Evolutionary conservation across 2,888 invertebrate genomes (phyloP).

Genomic region (Eilema depressum): DNA sequence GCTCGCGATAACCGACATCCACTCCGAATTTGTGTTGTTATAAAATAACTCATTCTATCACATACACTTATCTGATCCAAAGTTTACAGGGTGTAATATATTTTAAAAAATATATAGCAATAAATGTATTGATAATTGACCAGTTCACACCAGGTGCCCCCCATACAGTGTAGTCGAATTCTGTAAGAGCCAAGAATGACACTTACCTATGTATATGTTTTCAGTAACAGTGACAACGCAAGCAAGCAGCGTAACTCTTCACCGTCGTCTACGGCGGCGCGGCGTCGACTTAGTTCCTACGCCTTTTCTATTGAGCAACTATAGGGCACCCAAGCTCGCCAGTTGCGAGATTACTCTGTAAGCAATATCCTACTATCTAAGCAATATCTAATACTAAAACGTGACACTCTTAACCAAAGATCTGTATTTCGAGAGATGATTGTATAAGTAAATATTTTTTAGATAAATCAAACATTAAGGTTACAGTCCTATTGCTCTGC

Average conservation of each 20-base stretch:
- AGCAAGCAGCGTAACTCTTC: constrained; percentile 65
- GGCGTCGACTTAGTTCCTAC: constrained; percentile 82
- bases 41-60: too few relatives aligned
- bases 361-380: constrained; percentile 59
- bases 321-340: constrained; percentile 66
- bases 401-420: not conserved
- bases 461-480: not conserved
- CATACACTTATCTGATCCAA: too few relatives aligned
- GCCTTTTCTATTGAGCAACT: constrained; percentile 84
- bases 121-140: too few relatives aligned
- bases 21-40: too few relatives aligned
- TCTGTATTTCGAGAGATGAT: constrained; percentile 9
- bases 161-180: too few relatives aligned
- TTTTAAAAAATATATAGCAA: too few relatives aligned
- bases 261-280: constrained; percentile 64
- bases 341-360: constrained; percentile 76
- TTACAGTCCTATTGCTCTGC: not conserved
- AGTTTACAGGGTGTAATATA: too few relatives aligned
- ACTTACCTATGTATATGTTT: not conserved
- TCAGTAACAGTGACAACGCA: constrained; percentile 58
- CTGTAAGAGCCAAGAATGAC: too few relatives aligned
- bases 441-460: constrained; percentile 1
- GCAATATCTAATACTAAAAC: constrained; percentile 9
- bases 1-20: too few relatives aligned
- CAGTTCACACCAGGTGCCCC: too few relatives aligned